Base-by-base conservation (phyloP, 2,113 vertebrate species). In the Rattus rattus region DNA sequence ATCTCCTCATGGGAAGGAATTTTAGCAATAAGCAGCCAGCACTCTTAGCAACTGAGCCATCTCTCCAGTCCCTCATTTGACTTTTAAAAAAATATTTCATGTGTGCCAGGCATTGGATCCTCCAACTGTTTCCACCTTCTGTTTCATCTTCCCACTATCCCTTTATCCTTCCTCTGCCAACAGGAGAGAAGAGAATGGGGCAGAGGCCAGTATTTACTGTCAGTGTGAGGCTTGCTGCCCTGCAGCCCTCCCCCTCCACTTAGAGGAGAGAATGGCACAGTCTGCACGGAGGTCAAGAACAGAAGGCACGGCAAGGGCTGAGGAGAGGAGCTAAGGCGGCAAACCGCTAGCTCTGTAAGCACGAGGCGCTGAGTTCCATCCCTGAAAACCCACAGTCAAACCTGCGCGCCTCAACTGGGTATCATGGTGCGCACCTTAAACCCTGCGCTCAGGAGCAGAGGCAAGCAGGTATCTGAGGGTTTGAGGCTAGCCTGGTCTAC, bases 101-200 rank as follows among this genome's bases (percentile, higher is more conserved):
- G 77, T 83, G 69, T 88, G 24, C 43, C 61, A 96, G 49, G 63
- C 59, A 75, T 92, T 59, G 33, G 36, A 73, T 80, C n/a, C 75
- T 47, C 33, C 85, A 88, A 91, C 75, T 28, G 61, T 91, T 81
- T 65, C 30, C 8, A 77, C 72, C 47, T 91, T 92, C 88, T 96
- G 65, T 90, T 79, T 93, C 56, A 90, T 33, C 79, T 36, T 73
- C 56, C 26, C 20, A 65, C 19, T 36, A 33, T 14, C 47, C 1
- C 30, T 84, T 85, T 22, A 52, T 89, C 65, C n/a, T 77, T 59
- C 73, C 47, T 96, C 95, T 77, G 54, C 61, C 83, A 91, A 36
- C 63, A 89, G 47, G 26, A 94, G 72, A 83, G 26, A 61, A 83
- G n/a, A 56, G 16, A 28, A 63, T 28, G 63, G 36, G 6, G 36